Conservation (phyloP, 2,113 vertebrate genomes). For the Drymodes brunneopygia region DNA sequence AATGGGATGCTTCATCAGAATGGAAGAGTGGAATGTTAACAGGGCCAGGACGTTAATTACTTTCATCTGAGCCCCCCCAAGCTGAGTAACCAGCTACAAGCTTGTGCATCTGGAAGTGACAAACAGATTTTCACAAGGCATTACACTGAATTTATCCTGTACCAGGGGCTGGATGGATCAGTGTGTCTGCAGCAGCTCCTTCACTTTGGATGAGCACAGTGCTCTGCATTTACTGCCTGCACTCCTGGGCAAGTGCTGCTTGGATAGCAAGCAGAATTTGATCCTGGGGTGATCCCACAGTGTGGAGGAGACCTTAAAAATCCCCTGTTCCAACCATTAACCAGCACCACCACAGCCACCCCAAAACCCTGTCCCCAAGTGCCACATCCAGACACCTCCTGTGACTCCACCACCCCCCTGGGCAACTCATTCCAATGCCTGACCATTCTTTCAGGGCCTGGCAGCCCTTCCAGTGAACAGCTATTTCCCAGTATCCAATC, state of each 20-base stretch:
- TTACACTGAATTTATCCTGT: neutral
- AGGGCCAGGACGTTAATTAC: constrained; percentile 9
- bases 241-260: neutral
- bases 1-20: neutral
- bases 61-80: neutral
- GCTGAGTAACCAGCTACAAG: neutral
- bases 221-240: neutral
- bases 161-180: neutral
- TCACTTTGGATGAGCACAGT: neutral
- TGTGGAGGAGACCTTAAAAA: neutral
- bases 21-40: constrained; percentile 22
- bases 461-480: neutral
- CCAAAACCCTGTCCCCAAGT: neutral
- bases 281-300: neutral
- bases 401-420: neutral
- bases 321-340: neutral
- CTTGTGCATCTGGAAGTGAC: neutral
- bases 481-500: neutral
- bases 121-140: constrained; percentile 18
- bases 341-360: neutral
- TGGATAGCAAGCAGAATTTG: neutral
- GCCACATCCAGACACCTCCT: neutral
- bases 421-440: neutral
- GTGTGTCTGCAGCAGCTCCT: neutral
- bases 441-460: neutral